Evolutionary conservation across 30 jellyfish, hydroid and myxozoan species (phyloP), one percentile per base, ranked within the genome.

Genomic region (Cassiopea andromeda): DNA sequence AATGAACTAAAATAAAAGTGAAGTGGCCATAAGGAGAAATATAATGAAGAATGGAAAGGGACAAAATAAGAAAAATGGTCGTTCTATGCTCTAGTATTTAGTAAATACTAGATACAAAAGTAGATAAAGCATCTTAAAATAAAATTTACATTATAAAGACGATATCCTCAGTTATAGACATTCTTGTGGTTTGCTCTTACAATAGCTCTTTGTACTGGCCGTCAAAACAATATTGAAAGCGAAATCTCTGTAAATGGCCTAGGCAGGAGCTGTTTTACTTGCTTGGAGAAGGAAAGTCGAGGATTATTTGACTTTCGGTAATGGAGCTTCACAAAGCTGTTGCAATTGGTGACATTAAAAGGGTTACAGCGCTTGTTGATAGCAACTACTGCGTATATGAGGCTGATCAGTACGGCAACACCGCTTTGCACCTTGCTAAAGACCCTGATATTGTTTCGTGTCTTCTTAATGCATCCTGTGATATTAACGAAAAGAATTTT

Each of bases 401-500:
- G 14, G 38, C 44, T 7, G 83, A 75, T 46, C 47, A 50, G 8
- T 38, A 27, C 43, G 83, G 83, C 75, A 61, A 89, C 87, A 78
- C 75, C 0, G 87, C 44, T 8, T 46, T 78, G 60, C 78, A 89
- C 64, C 17, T 60, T 13, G 83, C 77, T 12, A 17, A 68, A 68
- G 61, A 47, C 15, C 74, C 70, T 48, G 81, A 48, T 4, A 66
- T 69, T 45, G 72, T 81, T 7, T 48, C 50, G 8, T 68, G 58
- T 18, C 79, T 64, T 44, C 57, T 69, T 44, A 2, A 60, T 10
- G 76, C 50, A 10, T 54, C 76, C 7, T 18, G 59, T 54, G 75
- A 78, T n/a, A 1, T 78, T n/a, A 84, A 84, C 92, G 46, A 57
- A 1, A 61, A 57, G 54, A 84, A 84, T 60, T 69, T 15, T 10